These are phyloP conservation scores for Apteryx owenii DNA, from an alignment of 2,113 vertebrate genomes.

Conservation along the genomic window DNA sequence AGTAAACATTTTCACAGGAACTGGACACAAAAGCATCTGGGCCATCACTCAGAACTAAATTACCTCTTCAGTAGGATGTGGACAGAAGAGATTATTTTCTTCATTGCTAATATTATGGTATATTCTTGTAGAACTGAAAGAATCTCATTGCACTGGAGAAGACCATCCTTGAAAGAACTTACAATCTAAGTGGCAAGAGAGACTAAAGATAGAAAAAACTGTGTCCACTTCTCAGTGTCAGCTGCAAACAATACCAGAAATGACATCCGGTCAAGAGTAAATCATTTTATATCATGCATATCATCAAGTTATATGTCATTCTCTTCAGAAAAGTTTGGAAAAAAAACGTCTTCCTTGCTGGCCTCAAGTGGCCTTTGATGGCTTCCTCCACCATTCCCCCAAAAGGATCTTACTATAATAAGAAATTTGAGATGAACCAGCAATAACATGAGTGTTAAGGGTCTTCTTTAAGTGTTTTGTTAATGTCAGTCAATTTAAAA, in stretches of 20 bases:
- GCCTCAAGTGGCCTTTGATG: too few relatives aligned
- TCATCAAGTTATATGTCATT: background rate
- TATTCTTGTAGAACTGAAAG: background rate
- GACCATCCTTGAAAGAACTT: background rate
- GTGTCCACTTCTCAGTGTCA: background rate
- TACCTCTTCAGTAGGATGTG: background rate
- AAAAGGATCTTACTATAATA: background rate
- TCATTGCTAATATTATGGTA: background rate
- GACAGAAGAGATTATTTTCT: background rate
- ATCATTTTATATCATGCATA: background rate
- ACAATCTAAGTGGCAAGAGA: background rate
- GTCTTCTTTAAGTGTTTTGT: background rate
- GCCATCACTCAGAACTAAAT: background rate
- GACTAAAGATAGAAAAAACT: background rate
- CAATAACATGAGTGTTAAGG: background rate
- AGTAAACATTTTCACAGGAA: constrained; percentile 48
- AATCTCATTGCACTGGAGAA: background rate
- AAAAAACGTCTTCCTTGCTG: background rate
- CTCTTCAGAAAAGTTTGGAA: background rate
- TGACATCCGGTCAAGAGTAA: background rate
- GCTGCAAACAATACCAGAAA: background rate
- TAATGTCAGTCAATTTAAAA: background rate
- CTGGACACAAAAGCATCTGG: background rate
- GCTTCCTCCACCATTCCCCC: background rate
- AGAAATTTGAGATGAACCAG: background rate